These are phyloP conservation scores for Drosophila obscura DNA, from an alignment of 1,140 invertebrate species.

Conservation along the genomic window DNA sequence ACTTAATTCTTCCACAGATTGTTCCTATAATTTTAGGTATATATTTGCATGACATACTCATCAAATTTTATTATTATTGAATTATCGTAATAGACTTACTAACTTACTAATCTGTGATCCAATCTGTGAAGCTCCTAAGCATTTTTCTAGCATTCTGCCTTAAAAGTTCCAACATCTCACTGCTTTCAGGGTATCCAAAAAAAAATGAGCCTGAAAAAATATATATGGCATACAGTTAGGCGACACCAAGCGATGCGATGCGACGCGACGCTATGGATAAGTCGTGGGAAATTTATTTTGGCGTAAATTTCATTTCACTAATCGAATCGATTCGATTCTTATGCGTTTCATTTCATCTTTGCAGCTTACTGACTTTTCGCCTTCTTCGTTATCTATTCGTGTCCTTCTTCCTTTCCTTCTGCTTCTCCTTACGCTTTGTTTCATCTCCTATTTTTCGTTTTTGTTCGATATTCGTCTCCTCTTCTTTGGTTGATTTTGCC, in stretches of 20 bases:
- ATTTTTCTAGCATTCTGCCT: too few relatives aligned
- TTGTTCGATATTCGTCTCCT: too few relatives aligned
- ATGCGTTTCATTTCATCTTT: slow-evolving; percentile 76
- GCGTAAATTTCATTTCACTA: slow-evolving; percentile 80
- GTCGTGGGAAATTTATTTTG: slow-evolving; percentile 77
- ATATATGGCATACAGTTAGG: slow-evolving; percentile 74
- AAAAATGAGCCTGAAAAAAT: slow-evolving; percentile 38
- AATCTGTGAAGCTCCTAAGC: too few relatives aligned
- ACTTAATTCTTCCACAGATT: too few relatives aligned
- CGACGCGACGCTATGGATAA: slow-evolving; percentile 41
- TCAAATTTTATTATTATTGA: too few relatives aligned
- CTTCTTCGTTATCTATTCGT: slow-evolving; percentile 18
- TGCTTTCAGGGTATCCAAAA: not conserved
- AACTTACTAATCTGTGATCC: too few relatives aligned
- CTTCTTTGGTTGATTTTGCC: too few relatives aligned
- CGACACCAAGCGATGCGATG: slow-evolving; percentile 41
- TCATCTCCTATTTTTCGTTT: not conserved
- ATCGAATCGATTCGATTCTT: slow-evolving; percentile 81
- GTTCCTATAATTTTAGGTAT: too few relatives aligned
- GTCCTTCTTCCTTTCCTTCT: not conserved
- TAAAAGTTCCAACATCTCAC: too few relatives aligned
- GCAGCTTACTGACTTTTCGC: slow-evolving; percentile 64
- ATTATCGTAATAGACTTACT: too few relatives aligned
- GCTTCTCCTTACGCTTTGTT: not conserved
- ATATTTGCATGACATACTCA: too few relatives aligned